Evolutionary conservation across 2,113 vertebrate genomes (phyloP), one percentile per base, ranked within the genome.

Genomic region (Carlito syrichta): DNA sequence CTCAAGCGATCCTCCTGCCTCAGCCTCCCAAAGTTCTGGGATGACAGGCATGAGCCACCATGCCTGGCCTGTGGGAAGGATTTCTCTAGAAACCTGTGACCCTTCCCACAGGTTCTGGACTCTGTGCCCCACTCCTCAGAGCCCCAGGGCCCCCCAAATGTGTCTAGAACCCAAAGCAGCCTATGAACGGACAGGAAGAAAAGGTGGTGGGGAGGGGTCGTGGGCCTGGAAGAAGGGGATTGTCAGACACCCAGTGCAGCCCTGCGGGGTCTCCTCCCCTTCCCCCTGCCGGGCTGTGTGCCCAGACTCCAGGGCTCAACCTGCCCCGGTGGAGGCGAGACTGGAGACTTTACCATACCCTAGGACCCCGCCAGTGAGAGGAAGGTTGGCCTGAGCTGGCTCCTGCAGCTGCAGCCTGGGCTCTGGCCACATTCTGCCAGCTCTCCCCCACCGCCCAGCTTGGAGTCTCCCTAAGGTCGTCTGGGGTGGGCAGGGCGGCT

Each of bases 351-450:
- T 35, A 30, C 12, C 22, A 35, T 8, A 4, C 66, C 50, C 40
- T 25, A 13, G 82, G 30, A 19, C 25, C 43, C 50, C 50, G 35
- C 73, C 6, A 22, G 48, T 5, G 45, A 83, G 43, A 27, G 73
- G 48, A 23, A 25, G 2, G 23, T 32, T 48, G 52, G 32, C 27
- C 48, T 25, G 6, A 48, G 43, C n/a, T 43, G 19, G 3, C 5
- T 1, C 23, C 32, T 50, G 6, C 27, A 2, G 58, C 38, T 3
- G 1, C 56, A 38, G 54, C 2, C 84, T 6, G 1, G 10, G 5
- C 12, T 1, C 1, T 3, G 22, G 13, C 12, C 30, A 32, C 38
- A 16, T 48, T 48, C 45, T 0, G 2, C 76, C 56, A 0, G 27
- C 48, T 82, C 48, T 48, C 20, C 58, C 40, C 10, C 0, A 30